phyloP scores from a whole-genome alignment of 2,797 vertebrate genomes.

The Scyliorhinus canicula region DNA sequence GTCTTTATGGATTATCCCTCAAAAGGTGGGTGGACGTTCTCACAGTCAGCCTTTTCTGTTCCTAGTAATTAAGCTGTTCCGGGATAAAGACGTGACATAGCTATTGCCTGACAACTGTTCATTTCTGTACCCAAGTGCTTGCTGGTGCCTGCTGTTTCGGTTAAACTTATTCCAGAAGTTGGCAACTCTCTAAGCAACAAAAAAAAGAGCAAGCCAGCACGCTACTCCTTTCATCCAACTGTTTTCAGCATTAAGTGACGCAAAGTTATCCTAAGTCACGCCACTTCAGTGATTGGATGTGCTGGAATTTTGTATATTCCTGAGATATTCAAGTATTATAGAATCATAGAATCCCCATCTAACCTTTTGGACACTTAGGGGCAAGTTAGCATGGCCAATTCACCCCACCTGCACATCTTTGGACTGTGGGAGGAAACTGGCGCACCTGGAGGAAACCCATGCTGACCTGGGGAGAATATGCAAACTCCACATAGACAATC shows the following conservation, averaged over 20 bases:
- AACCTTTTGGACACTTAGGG: too few species aligned
- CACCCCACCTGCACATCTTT: too few species aligned
- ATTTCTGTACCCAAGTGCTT: background rate
- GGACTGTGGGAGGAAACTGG: too few species aligned
- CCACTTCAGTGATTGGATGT: background rate
- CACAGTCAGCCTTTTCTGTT: background rate
- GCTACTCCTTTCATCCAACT: background rate
- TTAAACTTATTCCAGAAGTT: background rate
- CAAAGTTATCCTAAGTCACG: background rate
- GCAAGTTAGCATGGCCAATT: too few species aligned
- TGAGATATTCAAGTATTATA: background rate
- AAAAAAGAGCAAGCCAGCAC: background rate
- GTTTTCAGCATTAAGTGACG: background rate
- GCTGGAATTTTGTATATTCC: background rate
- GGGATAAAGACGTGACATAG: background rate
- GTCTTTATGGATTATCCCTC: background rate
- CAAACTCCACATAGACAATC: too few species aligned
- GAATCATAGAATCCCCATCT: too few species aligned
- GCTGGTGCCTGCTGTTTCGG: background rate
- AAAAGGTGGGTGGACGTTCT: background rate
- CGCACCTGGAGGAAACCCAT: too few species aligned
- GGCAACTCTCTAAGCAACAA: background rate
- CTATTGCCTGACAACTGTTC: background rate
- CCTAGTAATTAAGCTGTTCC: background rate
- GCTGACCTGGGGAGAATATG: too few species aligned